Evolutionary conservation across 2,888 invertebrate species (phyloP).

Genomic region (Harmothoe impar): DNA sequence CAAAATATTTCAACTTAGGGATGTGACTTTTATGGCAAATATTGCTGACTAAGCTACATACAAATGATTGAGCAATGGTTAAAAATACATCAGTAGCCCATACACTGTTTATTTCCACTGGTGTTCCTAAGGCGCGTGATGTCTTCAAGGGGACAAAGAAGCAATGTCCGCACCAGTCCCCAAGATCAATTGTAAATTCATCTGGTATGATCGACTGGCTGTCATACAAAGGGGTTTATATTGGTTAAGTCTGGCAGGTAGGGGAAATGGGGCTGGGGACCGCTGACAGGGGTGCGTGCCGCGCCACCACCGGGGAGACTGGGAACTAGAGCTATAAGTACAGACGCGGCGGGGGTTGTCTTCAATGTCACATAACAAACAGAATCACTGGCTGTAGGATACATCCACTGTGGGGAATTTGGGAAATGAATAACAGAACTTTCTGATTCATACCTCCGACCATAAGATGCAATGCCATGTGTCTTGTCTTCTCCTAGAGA

Average conservation of each 20-base stretch:
- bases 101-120: neutral
- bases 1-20: too few species aligned
- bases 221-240: slow-evolving; percentile 17
- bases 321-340: too few species aligned
- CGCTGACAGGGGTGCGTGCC: neutral
- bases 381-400: too few species aligned
- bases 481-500: too few species aligned
- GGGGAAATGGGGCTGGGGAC: neutral
- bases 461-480: too few species aligned
- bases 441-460: too few species aligned
- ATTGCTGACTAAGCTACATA: neutral
- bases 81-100: too few species aligned
- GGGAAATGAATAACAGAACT: too few species aligned
- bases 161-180: neutral
- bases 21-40: neutral
- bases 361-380: too few species aligned
- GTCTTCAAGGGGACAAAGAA: neutral
- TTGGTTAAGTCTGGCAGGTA: slow-evolving; percentile 6
- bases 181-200: slow-evolving; percentile 11
- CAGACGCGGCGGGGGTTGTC: too few species aligned
- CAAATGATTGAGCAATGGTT: too few species aligned
- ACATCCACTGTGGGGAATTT: too few species aligned
- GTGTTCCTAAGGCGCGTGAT: neutral
- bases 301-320: neutral
- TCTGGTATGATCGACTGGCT: slow-evolving; percentile 6